Conservation (phyloP, 2,888 invertebrate genomes). For the Eledona agricola region DNA sequence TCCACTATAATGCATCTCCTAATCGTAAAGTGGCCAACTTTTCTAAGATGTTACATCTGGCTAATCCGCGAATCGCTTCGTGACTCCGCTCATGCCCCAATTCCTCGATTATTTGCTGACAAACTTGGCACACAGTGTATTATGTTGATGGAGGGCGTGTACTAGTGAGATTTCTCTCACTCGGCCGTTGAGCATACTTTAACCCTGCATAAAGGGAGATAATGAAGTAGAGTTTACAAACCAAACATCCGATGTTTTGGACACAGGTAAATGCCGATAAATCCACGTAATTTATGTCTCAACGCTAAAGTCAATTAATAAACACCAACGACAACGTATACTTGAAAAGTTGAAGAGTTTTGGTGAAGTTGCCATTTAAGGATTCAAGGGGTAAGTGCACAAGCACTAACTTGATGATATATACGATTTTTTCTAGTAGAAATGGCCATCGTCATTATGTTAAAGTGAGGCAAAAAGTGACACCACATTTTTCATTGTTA, state of each 20-base stretch:
- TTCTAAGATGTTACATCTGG: conserved; percentile 11
- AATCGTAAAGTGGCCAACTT: conserved; percentile 6
- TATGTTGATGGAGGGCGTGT: conserved; percentile 15
- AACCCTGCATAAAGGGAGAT: conserved; percentile 7
- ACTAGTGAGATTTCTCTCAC: conserved; percentile 13
- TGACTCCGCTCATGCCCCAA: conserved; percentile 15
- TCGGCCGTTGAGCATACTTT: conserved; percentile 2
- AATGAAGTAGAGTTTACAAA: conserved; percentile 4
- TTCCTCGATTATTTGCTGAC: conserved; percentile 13
- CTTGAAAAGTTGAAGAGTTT: too few species aligned
- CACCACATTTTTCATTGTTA: conserved; percentile 7
- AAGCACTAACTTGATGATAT: too few species aligned
- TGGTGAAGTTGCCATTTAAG: too few species aligned
- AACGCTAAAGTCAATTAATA: conserved; percentile 11
- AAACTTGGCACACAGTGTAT: conserved; percentile 16
- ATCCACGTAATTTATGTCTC: conserved; percentile 7
- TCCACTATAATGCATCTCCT: too few species aligned
- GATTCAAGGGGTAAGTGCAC: too few species aligned
- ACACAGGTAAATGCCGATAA: conserved; percentile 13
- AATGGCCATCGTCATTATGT: conserved; percentile 2
- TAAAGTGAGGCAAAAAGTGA: neutral
- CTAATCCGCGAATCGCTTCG: conserved; percentile 7
- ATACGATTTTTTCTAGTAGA: too few species aligned
- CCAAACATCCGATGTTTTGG: conserved; percentile 4
- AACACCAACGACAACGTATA: too few species aligned